Evolutionary conservation across 2,888 invertebrate genomes (phyloP).

Genomic region (Ditula angustiorana): DNA sequence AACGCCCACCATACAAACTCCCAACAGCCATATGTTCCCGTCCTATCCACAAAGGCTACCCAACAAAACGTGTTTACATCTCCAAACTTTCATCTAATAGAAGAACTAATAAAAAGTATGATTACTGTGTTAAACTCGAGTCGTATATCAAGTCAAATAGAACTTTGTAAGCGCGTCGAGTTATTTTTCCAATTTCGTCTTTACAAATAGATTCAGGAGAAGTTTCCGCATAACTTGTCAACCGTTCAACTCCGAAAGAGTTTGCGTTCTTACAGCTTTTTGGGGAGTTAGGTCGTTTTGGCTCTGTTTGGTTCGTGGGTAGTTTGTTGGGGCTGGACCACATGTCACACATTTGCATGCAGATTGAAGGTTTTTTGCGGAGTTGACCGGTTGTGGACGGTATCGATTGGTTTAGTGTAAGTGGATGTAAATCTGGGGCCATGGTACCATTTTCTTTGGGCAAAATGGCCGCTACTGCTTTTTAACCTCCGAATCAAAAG

Average conservation of each 20-base stretch:
- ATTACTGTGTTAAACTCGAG: slow-evolving; percentile 30
- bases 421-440: slow-evolving; percentile 1
- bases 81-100: slow-evolving; percentile 29
- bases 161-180: slow-evolving; percentile 47
- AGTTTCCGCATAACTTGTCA: slow-evolving; percentile 70
- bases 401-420: slow-evolving; percentile 15
- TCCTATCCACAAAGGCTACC: slow-evolving; percentile 14
- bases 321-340: slow-evolving; percentile 50
- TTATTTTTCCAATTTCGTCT: slow-evolving; percentile 66
- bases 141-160: slow-evolving; percentile 58
- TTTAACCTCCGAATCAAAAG: background rate
- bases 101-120: slow-evolving; percentile 39
- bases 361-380: slow-evolving; percentile 65
- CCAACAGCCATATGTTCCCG: slow-evolving; percentile 29
- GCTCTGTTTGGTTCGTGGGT: background rate
- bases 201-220: slow-evolving; percentile 59
- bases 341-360: slow-evolving; percentile 72
- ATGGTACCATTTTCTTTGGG: background rate
- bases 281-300: background rate
- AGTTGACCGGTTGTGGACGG: slow-evolving; percentile 29
- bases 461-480: background rate
- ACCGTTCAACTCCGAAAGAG: slow-evolving; percentile 45
- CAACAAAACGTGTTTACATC: slow-evolving; percentile 35
- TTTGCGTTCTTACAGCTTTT: slow-evolving; percentile 3
- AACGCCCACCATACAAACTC: slow-evolving; percentile 27